These are phyloP conservation scores for Dreissena polymorpha DNA, from an alignment of 1,140 invertebrate species.

Conservation along the genomic window DNA sequence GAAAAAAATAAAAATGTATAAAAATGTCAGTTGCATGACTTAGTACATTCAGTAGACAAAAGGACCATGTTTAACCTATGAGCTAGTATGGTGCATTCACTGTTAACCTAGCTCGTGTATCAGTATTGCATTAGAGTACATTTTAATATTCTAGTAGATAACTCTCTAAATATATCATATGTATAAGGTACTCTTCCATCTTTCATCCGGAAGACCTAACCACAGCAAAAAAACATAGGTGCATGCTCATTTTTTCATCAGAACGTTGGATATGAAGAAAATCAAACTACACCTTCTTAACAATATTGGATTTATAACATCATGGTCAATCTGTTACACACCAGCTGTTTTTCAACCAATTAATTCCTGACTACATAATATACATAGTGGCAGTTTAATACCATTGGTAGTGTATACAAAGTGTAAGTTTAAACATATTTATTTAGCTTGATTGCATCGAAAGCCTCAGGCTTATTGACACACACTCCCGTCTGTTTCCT, in stretches of 20 bases:
- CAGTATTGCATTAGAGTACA: background rate
- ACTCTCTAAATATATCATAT: background rate
- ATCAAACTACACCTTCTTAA: too few species aligned
- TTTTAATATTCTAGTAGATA: background rate
- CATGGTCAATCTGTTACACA: background rate
- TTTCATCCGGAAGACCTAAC: slow-evolving; percentile 83
- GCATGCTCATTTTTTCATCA: slow-evolving; percentile 67
- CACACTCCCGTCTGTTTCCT: too few species aligned
- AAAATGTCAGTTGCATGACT: too few species aligned
- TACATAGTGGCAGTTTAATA: too few species aligned
- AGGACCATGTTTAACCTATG: background rate
- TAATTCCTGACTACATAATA: too few species aligned
- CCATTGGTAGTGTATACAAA: too few species aligned
- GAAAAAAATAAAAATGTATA: too few species aligned
- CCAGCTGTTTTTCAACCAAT: background rate
- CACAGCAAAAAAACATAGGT: slow-evolving; percentile 62
- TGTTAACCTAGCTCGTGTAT: too few species aligned
- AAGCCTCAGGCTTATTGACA: too few species aligned
- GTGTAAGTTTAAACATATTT: too few species aligned
- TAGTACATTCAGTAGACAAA: too few species aligned
- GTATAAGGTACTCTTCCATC: slow-evolving; percentile 84
- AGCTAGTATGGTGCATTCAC: background rate
- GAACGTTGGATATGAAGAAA: slow-evolving; percentile 81
- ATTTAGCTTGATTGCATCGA: too few species aligned
- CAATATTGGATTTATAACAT: slow-evolving; percentile 81